Base-by-base conservation (phyloP, 2,888 invertebrate species). In the Uloborus plumipes region DNA sequence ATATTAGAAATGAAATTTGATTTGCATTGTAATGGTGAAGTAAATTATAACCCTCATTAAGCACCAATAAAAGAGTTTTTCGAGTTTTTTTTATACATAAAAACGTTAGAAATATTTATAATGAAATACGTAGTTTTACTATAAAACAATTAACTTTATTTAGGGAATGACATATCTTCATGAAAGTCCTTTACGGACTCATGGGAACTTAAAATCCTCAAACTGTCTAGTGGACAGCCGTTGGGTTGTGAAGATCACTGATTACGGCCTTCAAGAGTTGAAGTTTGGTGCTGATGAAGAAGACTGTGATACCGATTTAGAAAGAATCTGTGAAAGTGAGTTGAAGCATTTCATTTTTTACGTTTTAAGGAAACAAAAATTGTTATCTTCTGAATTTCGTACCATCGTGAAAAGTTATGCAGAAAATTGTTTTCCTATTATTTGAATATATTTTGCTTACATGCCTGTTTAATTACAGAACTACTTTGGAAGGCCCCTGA, bases 191-290 rank as follows among this genome's bases (percentile, higher is more conserved):
- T 85, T 91, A 18, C 86, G 87, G 55, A 87, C 87, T 89, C 99
- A 99, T 90, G 99, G 99, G 86, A 99, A 98, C 92, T 93, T 99
- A 87, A 99, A 99, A 91, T 97, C 97, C 84, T 98, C 98, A 87
- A 99, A 99, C 91, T 99, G 99, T 91, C 96, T 99, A 81, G 97
- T 99, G 73, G 98, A 98, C 75, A 96, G 97, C 86, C 93, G 99
- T 85, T 99, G 98, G 98, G 96, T 98, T 90, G 92, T 99, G 72
- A 98, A 99, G 92, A 94, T 97, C 74, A 93, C 98, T 47, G 99
- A 99, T 91, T 99, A 97, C 90, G 99, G 99, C 75, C 92, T 99
- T 31, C 94, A 95, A 86, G 97, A 98, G 88, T 92, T 99, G 13
- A 86, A 73, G 59, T 61, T 69, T 18, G 78, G 77, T 13, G 64